A percentile compares a stretch with the other conserved stretches of the same genome.
These are phyloP conservation scores for Carassius carassius DNA, from an alignment of 2,113 vertebrate species.

Conservation along the genomic window DNA sequence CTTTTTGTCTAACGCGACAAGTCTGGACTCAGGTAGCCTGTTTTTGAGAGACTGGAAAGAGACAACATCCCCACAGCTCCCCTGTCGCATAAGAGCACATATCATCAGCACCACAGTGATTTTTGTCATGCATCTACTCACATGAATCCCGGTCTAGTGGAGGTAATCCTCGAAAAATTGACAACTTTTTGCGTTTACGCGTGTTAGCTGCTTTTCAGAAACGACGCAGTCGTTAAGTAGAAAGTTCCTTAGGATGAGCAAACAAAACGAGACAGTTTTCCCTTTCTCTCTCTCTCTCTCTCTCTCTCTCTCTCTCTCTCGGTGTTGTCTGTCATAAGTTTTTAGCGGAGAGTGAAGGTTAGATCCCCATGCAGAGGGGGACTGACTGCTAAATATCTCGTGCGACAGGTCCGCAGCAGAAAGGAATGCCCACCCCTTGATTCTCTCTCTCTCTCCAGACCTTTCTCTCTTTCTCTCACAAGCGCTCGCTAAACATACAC, in stretches of 20 bases:
- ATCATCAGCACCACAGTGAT: not conserved
- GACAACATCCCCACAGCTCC: not conserved
- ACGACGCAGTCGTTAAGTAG: constrained; percentile 76
- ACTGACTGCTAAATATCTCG: constrained; percentile 75
- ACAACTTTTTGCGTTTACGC: constrained; percentile 52
- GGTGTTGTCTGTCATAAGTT: constrained; percentile 72
- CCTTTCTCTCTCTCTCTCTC: constrained; percentile 53
- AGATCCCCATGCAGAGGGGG: constrained; percentile 67
- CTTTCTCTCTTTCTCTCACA: constrained; percentile 43
- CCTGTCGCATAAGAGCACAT: not conserved
- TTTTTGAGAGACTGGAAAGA: not conserved
- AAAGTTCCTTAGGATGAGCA: constrained; percentile 67
- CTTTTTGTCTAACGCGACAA: not conserved
- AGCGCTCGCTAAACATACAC: not conserved
- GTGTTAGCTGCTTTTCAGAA: constrained; percentile 65
- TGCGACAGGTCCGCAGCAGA: constrained; percentile 71
- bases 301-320: constrained; percentile 50
- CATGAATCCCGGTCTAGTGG: constrained; percentile 71
- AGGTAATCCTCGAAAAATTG: constrained; percentile 77
- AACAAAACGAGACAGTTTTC: constrained; percentile 56
- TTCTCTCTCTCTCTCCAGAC: constrained; percentile 46
- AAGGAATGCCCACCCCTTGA: constrained; percentile 68
- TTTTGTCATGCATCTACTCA: constrained; percentile 69
- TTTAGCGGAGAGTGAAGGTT: constrained; percentile 66
- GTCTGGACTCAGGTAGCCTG: not conserved